Percentiles rank a stretch among this genome's conserved stretches.
Evolutionary conservation across 2,113 vertebrate species (phyloP).

Genomic region (Candoia aspera): DNA sequence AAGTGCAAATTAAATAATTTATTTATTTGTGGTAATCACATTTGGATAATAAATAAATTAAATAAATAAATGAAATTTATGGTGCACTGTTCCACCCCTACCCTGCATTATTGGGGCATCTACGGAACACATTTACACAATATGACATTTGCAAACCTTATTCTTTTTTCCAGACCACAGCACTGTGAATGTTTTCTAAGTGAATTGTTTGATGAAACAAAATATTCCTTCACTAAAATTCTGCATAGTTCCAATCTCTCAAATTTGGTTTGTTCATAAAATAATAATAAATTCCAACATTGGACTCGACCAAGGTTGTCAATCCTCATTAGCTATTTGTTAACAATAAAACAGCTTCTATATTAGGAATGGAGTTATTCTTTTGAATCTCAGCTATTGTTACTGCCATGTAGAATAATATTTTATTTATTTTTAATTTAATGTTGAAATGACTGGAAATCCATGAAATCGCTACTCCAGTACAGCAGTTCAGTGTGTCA

Average conservation of each 20-base stretch:
- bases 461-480: too few relatives aligned
- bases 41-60: too few relatives aligned
- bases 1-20: constrained; percentile 33
- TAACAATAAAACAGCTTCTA: background rate
- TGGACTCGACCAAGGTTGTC: background rate
- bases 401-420: too few relatives aligned
- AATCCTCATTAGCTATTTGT: background rate
- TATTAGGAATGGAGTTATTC: background rate
- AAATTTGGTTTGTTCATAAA: too few relatives aligned
- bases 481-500: background rate
- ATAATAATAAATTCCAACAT: too few relatives aligned
- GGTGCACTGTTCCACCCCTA: background rate
- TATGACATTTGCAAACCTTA: background rate
- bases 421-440: too few relatives aligned
- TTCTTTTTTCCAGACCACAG: background rate
- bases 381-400: background rate
- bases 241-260: background rate
- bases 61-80: too few relatives aligned
- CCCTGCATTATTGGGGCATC: background rate
- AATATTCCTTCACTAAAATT: background rate
- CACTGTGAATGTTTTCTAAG: background rate
- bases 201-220: background rate
- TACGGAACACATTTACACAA: background rate
- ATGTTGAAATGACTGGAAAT: too few relatives aligned
- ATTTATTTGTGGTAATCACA: too few relatives aligned